Evolutionary conservation across 1,140 invertebrate genomes (phyloP).

Genomic region (Theocolax elegans): DNA sequence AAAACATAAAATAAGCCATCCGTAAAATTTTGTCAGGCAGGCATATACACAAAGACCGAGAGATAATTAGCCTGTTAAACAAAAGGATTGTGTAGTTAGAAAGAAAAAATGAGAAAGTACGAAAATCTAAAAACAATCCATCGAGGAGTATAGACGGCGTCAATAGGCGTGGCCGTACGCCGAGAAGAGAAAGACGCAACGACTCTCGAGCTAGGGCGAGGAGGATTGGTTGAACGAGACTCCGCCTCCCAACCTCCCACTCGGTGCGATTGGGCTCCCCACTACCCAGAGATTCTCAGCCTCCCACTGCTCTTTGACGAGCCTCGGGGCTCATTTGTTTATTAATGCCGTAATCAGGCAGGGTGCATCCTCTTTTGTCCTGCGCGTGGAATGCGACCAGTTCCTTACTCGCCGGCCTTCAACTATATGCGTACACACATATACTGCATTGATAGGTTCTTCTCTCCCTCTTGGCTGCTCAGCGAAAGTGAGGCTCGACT

Average conservation of each 20-base stretch:
- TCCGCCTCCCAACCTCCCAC: constrained; percentile 63
- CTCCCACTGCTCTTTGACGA: constrained; percentile 42
- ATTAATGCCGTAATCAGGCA: constrained; percentile 69
- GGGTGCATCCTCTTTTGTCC: constrained; percentile 65
- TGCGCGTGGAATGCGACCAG: constrained; percentile 63
- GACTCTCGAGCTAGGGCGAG: not conserved
- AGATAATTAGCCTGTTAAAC: too few relatives aligned
- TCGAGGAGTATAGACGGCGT: too few relatives aligned
- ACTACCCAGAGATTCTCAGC: not conserved
- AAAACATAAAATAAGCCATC: too few relatives aligned
- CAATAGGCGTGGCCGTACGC: not conserved
- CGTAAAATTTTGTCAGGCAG: too few relatives aligned
- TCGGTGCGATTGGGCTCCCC: constrained; percentile 56
- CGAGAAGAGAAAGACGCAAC: not conserved
- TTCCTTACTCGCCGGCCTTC: constrained; percentile 45
- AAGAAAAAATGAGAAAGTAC: too few relatives aligned
- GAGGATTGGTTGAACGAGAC: constrained; percentile 57
- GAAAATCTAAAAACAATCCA: not conserved
- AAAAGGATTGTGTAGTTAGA: too few relatives aligned
- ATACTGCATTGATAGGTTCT: constrained; percentile 17
- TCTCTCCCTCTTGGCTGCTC: constrained; percentile 6
- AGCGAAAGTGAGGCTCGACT: too few relatives aligned
- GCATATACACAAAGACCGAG: too few relatives aligned
- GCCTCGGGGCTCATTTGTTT: constrained; percentile 67
- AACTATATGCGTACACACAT: not conserved